Evolutionary conservation across 1,140 invertebrate species (phyloP).

Genomic region (Oryzaephilus surinamensis): DNA sequence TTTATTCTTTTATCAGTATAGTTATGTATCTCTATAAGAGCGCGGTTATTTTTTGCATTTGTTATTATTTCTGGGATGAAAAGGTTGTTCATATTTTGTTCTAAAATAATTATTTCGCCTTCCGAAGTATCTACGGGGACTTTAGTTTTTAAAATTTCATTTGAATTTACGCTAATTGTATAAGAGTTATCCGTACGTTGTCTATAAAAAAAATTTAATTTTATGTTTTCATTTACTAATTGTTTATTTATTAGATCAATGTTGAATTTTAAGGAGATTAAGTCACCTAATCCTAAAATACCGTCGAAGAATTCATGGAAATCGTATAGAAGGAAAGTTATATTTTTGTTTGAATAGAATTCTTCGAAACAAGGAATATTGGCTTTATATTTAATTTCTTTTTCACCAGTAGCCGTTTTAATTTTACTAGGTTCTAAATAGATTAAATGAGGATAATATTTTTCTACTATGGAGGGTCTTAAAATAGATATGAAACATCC

Average conservation of each 20-base stretch:
- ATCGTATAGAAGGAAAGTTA: neutral
- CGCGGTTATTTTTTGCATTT: neutral
- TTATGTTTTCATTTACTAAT: neutral
- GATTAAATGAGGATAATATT: slow-evolving; percentile 5
- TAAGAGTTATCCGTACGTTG: neutral
- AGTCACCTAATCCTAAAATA: slow-evolving; percentile 2
- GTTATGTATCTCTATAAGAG: slow-evolving; percentile 1
- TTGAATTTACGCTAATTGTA: neutral
- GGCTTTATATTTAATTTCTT: neutral
- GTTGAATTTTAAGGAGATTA: neutral
- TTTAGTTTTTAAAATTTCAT: slow-evolving; percentile 3
- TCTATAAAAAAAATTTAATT: neutral
- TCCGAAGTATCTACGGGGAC: neutral
- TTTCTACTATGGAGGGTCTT: slow-evolving; percentile 5
- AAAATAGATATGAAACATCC: slow-evolving; percentile 7
- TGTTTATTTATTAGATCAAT: slow-evolving; percentile 1
- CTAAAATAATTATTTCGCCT: slow-evolving; percentile 1
- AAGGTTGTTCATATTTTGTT: neutral
- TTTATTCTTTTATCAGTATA: neutral
- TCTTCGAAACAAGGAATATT: slow-evolving; percentile 3
- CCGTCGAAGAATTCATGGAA: slow-evolving; percentile 5
- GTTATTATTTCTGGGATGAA: slow-evolving; percentile 4
- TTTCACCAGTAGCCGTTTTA: slow-evolving; percentile 5
- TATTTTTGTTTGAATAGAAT: neutral
- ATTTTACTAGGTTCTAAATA: slow-evolving; percentile 3